Percentiles rank a stretch among this genome's conserved stretches.
Conservation (phyloP, 1,140 invertebrate species). For the Aphis craccivora region DNA sequence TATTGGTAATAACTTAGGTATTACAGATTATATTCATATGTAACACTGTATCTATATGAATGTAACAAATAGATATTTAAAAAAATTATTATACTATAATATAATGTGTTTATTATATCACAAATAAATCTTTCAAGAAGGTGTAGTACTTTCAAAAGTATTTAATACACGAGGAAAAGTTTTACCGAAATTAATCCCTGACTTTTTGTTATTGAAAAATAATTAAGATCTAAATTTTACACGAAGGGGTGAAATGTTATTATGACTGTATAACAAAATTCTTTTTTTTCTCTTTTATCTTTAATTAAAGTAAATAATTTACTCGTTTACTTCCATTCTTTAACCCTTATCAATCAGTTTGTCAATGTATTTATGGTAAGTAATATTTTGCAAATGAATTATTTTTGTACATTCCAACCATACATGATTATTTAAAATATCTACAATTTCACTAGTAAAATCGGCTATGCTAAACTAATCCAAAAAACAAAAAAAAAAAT, state of each 20-base stretch:
- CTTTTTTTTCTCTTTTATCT: not conserved
- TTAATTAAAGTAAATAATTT: not conserved
- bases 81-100: not conserved
- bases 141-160: not conserved
- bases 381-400: not conserved
- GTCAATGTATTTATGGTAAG: not conserved
- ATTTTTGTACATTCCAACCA: not conserved
- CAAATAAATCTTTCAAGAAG: not conserved
- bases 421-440: not conserved
- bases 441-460: not conserved
- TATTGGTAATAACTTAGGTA: too few species aligned
- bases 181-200: not conserved
- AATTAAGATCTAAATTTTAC: not conserved
- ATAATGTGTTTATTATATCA: not conserved
- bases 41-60: not conserved
- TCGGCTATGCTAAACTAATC: not conserved
- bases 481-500: too few species aligned
- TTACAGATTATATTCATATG: too few species aligned
- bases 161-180: not conserved
- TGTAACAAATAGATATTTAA: not conserved
- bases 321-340: not conserved
- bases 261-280: not conserved
- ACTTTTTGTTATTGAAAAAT: not conserved
- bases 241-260: too few species aligned
- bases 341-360: not conserved